These are phyloP conservation scores for Aphelinus atriplicis DNA, from an alignment of 1,140 invertebrate species.

Conservation along the genomic window DNA sequence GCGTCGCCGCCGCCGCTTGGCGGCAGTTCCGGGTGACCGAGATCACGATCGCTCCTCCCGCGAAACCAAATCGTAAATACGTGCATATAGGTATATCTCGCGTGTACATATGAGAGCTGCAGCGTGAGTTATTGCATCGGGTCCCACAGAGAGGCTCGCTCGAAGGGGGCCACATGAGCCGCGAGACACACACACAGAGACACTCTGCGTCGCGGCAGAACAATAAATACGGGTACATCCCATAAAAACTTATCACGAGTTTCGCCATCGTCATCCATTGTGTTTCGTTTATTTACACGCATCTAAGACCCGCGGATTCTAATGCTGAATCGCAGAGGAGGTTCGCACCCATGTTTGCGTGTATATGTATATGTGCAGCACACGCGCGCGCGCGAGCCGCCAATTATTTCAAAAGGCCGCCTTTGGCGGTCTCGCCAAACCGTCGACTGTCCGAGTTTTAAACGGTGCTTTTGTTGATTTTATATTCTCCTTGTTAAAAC, in stretches of 20 bases:
- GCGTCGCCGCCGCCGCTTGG: not conserved
- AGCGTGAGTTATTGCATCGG: slow-evolving; percentile 14
- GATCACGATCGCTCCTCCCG: slow-evolving; percentile 41
- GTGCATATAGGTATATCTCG: too few species aligned
- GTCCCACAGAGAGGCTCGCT: not conserved
- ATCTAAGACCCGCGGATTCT: not conserved
- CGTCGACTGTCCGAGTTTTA: too few species aligned
- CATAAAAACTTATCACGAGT: slow-evolving; percentile 40
- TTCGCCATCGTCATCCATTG: slow-evolving; percentile 43
- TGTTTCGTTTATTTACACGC: slow-evolving; percentile 30
- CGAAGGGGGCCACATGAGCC: slow-evolving; percentile 3
- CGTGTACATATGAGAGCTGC: too few species aligned
- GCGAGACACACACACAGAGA: not conserved
- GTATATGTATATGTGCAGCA: not conserved
- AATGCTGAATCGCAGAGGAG: not conserved
- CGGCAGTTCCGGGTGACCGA: slow-evolving; percentile 56
- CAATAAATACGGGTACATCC: slow-evolving; percentile 30
- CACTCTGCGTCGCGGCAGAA: slow-evolving; percentile 7
- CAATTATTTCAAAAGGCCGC: too few species aligned
- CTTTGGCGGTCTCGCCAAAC: too few species aligned
- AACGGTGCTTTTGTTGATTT: too few species aligned
- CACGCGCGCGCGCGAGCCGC: too few species aligned
- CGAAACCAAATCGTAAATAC: slow-evolving; percentile 26
- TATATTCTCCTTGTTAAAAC: too few species aligned
- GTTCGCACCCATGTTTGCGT: slow-evolving; percentile 2